These are phyloP conservation scores for Drosophila ohnishii DNA, from an alignment of 1,140 invertebrate species.

Conservation along the genomic window DNA sequence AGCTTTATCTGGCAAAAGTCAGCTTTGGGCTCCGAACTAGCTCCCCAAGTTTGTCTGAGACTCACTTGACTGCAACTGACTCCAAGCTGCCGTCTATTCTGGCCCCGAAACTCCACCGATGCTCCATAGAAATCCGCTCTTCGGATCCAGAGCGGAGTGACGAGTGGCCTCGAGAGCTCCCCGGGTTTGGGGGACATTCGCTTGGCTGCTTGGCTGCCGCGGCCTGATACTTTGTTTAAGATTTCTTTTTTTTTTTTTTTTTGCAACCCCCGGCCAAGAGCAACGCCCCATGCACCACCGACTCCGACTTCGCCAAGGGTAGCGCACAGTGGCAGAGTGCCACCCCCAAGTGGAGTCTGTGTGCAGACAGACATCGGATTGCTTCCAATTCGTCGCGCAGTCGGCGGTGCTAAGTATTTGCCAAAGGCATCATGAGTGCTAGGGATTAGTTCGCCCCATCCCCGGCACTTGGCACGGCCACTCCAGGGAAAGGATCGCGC, in stretches of 20 bases:
- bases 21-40: constrained; percentile 65
- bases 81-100: constrained; percentile 34
- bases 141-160: constrained; percentile 23
- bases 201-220: constrained; percentile 67
- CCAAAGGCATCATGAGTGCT: constrained; percentile 76
- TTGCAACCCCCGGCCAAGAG: constrained; percentile 62
- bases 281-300: constrained; percentile 72
- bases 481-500: constrained; percentile 40
- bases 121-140: constrained; percentile 27
- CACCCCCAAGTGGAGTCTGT: constrained; percentile 46
- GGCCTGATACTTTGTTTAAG: constrained; percentile 78
- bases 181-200: constrained; percentile 43
- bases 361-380: constrained; percentile 77
- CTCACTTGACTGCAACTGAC: constrained; percentile 59
- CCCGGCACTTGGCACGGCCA: constrained; percentile 40
- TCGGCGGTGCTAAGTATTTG: constrained; percentile 81
- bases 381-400: constrained; percentile 81
- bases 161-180: constrained; percentile 51
- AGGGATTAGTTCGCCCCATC: constrained; percentile 70
- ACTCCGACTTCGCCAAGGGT: constrained; percentile 1
- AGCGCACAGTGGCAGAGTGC: constrained; percentile 39
- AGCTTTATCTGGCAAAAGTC: constrained; percentile 21
- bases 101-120: constrained; percentile 38
- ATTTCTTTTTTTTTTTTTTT: constrained; percentile 42
- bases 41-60: constrained; percentile 43